Base-by-base conservation (phyloP, 2,888 invertebrate genomes). In the Sarcophaga rosellei region DNA sequence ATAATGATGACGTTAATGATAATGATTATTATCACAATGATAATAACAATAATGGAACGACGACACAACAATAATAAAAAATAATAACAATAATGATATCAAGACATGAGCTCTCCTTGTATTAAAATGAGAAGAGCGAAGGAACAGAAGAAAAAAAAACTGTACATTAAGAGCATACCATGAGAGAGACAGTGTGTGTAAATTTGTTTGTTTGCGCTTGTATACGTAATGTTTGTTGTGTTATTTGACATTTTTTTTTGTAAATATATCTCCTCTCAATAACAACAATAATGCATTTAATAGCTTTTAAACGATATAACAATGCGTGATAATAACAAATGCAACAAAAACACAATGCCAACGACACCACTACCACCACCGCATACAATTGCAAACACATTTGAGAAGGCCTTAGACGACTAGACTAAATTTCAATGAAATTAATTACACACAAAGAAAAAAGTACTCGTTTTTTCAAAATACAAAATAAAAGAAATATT, bases 201-300 rank as follows among this genome's bases (percentile, higher is more conserved):
- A 11, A 23, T 25, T 20, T 44, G 23, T 79, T 57, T 84, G 44
- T 53, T 17, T 61, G 45, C 8, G 61, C 35, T 17, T n/a, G 23
- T 69, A 20, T 45, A 47, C 6, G 15, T n/a, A 57, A 17, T 1
- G 15, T 57, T 57, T n/a, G 15, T n/a, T n/a, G 17, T 61, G 57
- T 21, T 75, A 69, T 83, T 81, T 86, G 80, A 74, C 69, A 86
- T 83, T 77, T 78, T 35, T 35, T 35, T 86, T 77, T 69, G 2
- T 63, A 77, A 83, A 74, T 73, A 83, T 83, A 35, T 35, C 35
- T 35, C 35, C 35, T 35, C 35, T 35, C 35, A 77, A 35, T 62
- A 86, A 86, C 75, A 86, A 86, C 75, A 86, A 86, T 86, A 85
- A 86, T 83, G 80, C 77, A 83, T 77, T 83, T 86, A 83, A 86